Conservation (phyloP, 2,797 vertebrate genomes). For the Microhierax caerulescens region DNA sequence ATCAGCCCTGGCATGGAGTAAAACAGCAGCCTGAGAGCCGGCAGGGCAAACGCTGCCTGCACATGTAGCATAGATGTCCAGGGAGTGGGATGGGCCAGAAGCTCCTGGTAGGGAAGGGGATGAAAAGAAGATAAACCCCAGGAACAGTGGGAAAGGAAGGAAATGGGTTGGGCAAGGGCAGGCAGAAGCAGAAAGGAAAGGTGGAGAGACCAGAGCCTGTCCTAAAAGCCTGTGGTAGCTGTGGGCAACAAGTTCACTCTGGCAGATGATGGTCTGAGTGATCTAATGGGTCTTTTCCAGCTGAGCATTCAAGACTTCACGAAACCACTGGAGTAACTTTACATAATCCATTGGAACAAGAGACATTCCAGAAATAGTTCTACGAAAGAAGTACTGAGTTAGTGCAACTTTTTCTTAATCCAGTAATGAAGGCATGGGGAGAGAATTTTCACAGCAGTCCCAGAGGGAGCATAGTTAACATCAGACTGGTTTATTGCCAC, state of each 20-base stretch:
- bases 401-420: not conserved
- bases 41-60: not conserved
- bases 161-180: not conserved
- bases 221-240: not conserved
- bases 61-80: not conserved
- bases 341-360: not conserved
- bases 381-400: not conserved
- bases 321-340: not conserved
- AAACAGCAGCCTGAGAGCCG: not conserved
- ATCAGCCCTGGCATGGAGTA: not conserved
- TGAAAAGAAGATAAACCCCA: not conserved
- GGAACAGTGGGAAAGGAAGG: not conserved
- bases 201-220: not conserved
- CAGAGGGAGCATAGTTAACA: not conserved
- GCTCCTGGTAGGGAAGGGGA: not conserved
- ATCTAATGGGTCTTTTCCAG: not conserved
- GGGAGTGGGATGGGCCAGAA: not conserved
- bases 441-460: not conserved
- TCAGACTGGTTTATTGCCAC: not conserved
- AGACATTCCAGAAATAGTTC: constrained; percentile 41
- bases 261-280: not conserved
- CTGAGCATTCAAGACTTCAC: not conserved
- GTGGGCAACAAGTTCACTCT: not conserved
- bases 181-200: not conserved
- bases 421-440: not conserved